Evolutionary conservation across 2,113 vertebrate genomes (phyloP), one percentile per base, ranked within the genome.

Genomic region (Rhinogobius similis): DNA sequence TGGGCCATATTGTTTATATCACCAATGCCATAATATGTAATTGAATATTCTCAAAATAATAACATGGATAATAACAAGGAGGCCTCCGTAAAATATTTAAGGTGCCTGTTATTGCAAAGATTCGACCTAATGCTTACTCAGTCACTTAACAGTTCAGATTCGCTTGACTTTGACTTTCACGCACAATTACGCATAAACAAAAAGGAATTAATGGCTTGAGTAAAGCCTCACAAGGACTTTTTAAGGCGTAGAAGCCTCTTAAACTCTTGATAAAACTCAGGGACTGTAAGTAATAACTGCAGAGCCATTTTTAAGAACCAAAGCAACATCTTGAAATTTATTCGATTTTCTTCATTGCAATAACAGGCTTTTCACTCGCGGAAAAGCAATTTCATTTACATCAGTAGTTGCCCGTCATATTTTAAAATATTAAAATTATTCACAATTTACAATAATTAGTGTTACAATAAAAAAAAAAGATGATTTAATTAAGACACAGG

Each of bases 371-470:
- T 90, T 87, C 91, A 80, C 93, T 90, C 85, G 90, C 92, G 94
- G 94, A 94, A 96, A 96, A 89, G 89, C 89, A 94, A 94, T 95
- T 50, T 94, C 94, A 95, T 95, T 94, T 97, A 98, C 90, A 93
- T 93, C 92, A 93, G 90, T 92, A 94, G 91, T 93, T 90, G 88
- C 86, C 89, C 93, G 79, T 85, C 91, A 93, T 92, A 71, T 83
- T 90, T 94, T 94, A 91, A 94, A 94, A 95, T 96, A 93, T 92
- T 93, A 95, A 96, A 97, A 96, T 89, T 93, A 95, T 94, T 94
- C 95, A 98, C 95, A 96, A 94, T 97, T 95, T 97, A 98, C 96
- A 98, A 90, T 92, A 95, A 96, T 96, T 89, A 89, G 82, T 93
- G 36, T 95, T 94, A 95, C 93, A 94, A 95, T 95, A 95, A 87